phyloP scores from a whole-genome alignment of 2,113 vertebrate genomes.

The Paracyprichromis sp. region DNA sequence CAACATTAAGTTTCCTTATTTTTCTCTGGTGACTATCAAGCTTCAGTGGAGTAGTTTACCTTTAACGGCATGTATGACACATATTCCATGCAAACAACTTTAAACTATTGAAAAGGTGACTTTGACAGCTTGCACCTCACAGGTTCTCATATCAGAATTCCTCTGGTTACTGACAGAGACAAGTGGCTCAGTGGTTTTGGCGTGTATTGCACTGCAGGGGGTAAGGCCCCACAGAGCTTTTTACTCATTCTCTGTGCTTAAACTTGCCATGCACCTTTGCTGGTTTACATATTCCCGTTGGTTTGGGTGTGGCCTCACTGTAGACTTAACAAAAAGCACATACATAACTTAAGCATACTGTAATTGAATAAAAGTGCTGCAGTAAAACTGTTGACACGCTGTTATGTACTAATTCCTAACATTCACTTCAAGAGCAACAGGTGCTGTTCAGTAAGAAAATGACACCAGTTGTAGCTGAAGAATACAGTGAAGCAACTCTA shows the following conservation, averaged over 20 bases:
- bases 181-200: constrained; percentile 38
- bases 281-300: neutral
- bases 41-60: neutral
- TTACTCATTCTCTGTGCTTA: neutral
- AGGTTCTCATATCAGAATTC: constrained; percentile 61
- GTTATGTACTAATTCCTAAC: neutral
- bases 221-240: neutral
- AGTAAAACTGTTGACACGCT: neutral
- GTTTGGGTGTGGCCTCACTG: neutral
- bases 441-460: constrained; percentile 81
- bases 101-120: constrained; percentile 46
- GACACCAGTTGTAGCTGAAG: constrained; percentile 75
- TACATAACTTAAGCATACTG: neutral
- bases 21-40: neutral
- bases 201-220: neutral
- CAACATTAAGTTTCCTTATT: neutral
- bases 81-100: neutral
- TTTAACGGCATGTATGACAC: accelerated
- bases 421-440: constrained; percentile 75
- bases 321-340: neutral
- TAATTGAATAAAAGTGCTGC: neutral
- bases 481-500: constrained; percentile 75
- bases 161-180: constrained; percentile 62
- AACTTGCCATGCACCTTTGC: neutral
- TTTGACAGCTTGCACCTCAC: constrained; percentile 46